These are phyloP conservation scores for Parazoanthus swiftii DNA, from an alignment of 92 coral and sea anemone genomes.

Conservation along the genomic window DNA sequence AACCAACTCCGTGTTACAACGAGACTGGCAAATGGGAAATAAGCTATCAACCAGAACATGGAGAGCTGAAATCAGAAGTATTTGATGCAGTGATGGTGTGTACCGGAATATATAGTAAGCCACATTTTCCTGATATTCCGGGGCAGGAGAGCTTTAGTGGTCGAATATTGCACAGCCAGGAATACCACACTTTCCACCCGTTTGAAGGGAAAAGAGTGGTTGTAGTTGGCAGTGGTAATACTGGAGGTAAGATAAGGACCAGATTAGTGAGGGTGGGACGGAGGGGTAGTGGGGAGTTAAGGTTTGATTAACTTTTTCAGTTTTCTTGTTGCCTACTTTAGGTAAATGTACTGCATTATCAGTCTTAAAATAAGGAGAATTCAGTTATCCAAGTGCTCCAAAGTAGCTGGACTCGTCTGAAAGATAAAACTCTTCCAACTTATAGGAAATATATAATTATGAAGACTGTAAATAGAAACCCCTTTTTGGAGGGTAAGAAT, in stretches of 20 bases:
- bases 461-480: too few species aligned
- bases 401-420: too few species aligned
- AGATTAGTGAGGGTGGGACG: too few species aligned
- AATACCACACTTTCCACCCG: constrained; percentile 77
- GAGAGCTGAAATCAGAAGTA: constrained; percentile 45
- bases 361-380: too few species aligned
- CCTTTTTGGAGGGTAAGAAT: too few species aligned
- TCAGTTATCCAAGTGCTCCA: too few species aligned
- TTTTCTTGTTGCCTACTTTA: too few species aligned
- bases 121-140: constrained; percentile 55
- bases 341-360: too few species aligned
- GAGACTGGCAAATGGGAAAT: constrained; percentile 81
- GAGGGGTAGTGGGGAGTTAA: too few species aligned
- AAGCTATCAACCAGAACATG: constrained; percentile 40
- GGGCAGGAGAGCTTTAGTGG: constrained; percentile 80
- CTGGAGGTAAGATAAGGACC: constrained; percentile 68
- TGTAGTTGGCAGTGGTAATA: constrained; percentile 87
- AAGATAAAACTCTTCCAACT: too few species aligned
- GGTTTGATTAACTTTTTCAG: too few species aligned
- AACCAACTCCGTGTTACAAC: constrained; percentile 38
- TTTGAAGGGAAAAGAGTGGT: constrained; percentile 85
- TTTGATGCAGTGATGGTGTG: constrained; percentile 91
- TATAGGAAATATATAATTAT: too few species aligned
- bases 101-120: constrained; percentile 61
- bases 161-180: constrained; percentile 73